Evolutionary conservation across 2,797 vertebrate species (phyloP), one percentile per base, ranked within the genome.

Genomic region (Oreonectes daqikongensis): DNA sequence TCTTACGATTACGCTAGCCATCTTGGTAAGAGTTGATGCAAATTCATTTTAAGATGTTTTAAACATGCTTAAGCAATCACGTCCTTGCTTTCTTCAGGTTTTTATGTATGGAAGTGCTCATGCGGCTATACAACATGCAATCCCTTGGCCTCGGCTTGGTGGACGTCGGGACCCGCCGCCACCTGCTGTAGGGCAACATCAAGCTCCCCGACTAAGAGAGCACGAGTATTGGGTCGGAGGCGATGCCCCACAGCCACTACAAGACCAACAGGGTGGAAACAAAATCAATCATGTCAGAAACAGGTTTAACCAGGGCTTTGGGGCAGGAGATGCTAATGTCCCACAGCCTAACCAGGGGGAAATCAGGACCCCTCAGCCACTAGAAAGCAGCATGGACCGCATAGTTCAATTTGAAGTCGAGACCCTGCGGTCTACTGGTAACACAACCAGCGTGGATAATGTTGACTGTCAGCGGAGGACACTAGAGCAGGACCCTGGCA

Each of bases 21-120:
- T 96, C 57, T 6, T 96, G 94, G 97, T 98, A 90, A 72, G 71
- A 59, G 8, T 18, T 22, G 5, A 9, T 6, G 6, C 35, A 20
- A 10, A 50, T 67, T 2, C 26, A 6, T 38, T 18, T 57, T n/a
- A 42, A 4, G 18, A 44, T 12, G 40, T 42, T 6, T 40, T 40
- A 17, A 0, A 1, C 0, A 32, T 68, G 28, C 48, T 53, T 53
- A 57, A 15, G 44, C 0, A 18, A 28, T 15, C 17, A n/a, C 18
- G 17, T 14, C 28, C 20, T 69, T 26, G 1, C 17, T 35, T 10
- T 75, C 12, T 30, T 8, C 80, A 93, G 93, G 82, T 90, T 0
- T 84, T 84, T 50, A 53, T 88, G 67, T 93, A 92, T 65, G 87
- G 80, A 64, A 22, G 85, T 32, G 89, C 90, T 72, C 86, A 90